Percentiles rank a stretch among this genome's conserved stretches.
phyloP scores from a whole-genome alignment of 2,113 vertebrate species.

The Trematomus loennbergii region DNA sequence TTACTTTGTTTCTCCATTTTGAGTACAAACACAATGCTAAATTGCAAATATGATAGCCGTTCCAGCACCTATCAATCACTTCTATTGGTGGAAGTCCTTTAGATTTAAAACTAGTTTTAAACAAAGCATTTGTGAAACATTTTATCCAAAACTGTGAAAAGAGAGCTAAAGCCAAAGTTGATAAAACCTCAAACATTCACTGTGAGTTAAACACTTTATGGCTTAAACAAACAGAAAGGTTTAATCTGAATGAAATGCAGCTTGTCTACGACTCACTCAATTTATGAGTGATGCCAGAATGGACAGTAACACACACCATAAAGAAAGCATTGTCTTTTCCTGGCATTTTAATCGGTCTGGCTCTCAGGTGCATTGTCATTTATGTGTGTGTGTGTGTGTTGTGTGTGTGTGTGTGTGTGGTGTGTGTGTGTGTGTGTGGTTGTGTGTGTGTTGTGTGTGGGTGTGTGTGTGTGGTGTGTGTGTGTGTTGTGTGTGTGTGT shows the following conservation, averaged over 20 bases:
- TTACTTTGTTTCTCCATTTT: neutral
- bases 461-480: neutral
- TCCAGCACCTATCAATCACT: neutral
- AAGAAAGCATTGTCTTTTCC: constrained; percentile 58
- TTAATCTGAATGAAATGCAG: constrained; percentile 33
- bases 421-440: constrained; percentile 20
- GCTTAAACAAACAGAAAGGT: constrained; percentile 20
- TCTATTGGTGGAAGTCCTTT: neutral
- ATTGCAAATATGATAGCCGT: neutral
- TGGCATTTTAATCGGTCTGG: constrained; percentile 57
- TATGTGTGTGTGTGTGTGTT: constrained; percentile 1
- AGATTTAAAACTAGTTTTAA: neutral
- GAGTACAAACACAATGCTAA: constrained; percentile 2
- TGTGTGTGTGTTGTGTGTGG: constrained; percentile 7
- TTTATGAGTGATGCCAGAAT: constrained; percentile 27
- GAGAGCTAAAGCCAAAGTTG: neutral
- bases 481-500: constrained; percentile 29
- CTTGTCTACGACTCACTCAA: constrained; percentile 33
- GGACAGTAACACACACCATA: constrained; percentile 44
- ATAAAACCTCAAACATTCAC: neutral
- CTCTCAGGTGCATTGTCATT: constrained; percentile 55
- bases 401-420: constrained; percentile 39
- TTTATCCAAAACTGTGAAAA: constrained; percentile 10
- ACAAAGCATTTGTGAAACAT: neutral
- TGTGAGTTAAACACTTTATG: constrained; percentile 10